Percentiles rank a stretch among this genome's conserved stretches.
Conservation (phyloP, 2,888 invertebrate species). For the Nebria salina region DNA sequence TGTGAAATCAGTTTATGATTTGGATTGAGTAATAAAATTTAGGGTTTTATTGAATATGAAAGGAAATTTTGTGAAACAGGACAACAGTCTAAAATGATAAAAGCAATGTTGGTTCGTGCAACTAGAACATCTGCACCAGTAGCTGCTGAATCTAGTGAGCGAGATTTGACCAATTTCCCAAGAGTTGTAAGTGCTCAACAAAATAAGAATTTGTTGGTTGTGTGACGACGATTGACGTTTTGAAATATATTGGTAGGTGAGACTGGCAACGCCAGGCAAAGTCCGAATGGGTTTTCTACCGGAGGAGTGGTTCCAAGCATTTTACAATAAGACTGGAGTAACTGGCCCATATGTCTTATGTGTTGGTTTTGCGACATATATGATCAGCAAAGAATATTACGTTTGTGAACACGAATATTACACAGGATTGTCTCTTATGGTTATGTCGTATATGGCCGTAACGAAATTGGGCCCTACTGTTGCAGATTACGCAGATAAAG, state of each 20-base stretch:
- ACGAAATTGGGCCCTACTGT: constrained; percentile 76
- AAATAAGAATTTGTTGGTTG: neutral
- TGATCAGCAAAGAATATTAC: constrained; percentile 89
- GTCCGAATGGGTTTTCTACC: constrained; percentile 87
- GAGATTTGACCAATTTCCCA: constrained; percentile 7
- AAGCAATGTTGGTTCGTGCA: constrained; percentile 65
- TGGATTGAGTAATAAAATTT: too few relatives aligned
- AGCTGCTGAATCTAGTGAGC: neutral
- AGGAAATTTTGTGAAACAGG: constrained; percentile 57
- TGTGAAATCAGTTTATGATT: too few relatives aligned
- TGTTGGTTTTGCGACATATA: constrained; percentile 77
- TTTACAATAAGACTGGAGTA: constrained; percentile 88
- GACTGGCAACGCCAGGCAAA: constrained; percentile 73
- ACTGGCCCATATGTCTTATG: constrained; percentile 88
- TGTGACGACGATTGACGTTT: neutral
- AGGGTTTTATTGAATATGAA: too few relatives aligned
- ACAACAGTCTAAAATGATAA: constrained; percentile 64
- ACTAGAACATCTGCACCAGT: neutral
- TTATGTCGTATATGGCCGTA: constrained; percentile 68
- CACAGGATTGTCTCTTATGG: constrained; percentile 73
- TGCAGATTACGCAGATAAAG: constrained; percentile 71
- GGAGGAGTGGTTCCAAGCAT: constrained; percentile 89
- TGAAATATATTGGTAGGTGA: constrained; percentile 54
- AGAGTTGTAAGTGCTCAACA: neutral
- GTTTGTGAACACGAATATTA: constrained; percentile 90